phyloP scores from a whole-genome alignment of 2,113 vertebrate genomes.

The Psittacula cyanocephala region DNA sequence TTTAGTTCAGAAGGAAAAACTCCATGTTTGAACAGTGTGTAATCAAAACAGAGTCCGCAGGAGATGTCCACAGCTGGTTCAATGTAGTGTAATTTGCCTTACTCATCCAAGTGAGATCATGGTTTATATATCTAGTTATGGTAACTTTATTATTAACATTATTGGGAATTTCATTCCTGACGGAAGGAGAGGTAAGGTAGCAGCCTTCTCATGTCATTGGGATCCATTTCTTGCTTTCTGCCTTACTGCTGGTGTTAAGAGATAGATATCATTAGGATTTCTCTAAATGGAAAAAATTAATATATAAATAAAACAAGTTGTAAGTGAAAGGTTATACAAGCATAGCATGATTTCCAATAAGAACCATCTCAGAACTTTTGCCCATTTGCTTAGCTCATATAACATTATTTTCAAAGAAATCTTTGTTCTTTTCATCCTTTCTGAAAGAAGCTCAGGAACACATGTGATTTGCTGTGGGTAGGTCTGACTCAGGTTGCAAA shows the following conservation, averaged over 20 bases:
- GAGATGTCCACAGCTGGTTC: not conserved
- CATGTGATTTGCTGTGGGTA: not conserved
- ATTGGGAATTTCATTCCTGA: not conserved
- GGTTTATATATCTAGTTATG: fast-evolving
- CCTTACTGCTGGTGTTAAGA: not conserved
- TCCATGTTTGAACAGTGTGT: not conserved
- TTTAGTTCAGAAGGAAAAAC: not conserved
- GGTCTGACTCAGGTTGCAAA: not conserved
- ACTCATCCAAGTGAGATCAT: not conserved
- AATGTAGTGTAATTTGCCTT: fast-evolving
- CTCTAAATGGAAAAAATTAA: not conserved
- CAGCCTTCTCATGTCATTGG: not conserved
- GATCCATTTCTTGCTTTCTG: not conserved
- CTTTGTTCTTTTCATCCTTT: not conserved
- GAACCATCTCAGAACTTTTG: not conserved
- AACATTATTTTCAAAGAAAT: not conserved
- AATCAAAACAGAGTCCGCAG: not conserved
- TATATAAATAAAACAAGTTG: not conserved
- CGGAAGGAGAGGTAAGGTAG: not conserved
- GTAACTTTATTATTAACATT: fast-evolving
- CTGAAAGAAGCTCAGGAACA: not conserved
- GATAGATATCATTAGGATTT: not conserved
- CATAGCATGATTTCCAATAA: not conserved
- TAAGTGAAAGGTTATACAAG: not conserved
- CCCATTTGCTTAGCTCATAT: not conserved